Percentiles rank a stretch among this genome's conserved stretches.
These are phyloP conservation scores for Turnix velox DNA, from an alignment of 2,113 vertebrate species.

Conservation along the genomic window DNA sequence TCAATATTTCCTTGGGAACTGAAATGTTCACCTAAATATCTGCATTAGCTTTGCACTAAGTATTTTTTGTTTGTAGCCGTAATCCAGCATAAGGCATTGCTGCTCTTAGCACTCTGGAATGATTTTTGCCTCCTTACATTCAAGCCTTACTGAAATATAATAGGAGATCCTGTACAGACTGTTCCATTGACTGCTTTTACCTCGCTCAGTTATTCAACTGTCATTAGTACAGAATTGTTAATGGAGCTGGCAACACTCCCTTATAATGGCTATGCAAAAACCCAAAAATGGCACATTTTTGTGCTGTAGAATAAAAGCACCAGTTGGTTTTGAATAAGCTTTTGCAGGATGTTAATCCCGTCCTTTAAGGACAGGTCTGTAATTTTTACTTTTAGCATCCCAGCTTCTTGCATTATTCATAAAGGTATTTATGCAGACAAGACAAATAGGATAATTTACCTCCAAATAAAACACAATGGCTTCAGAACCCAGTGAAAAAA, in stretches of 20 bases:
- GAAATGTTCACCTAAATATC: not conserved
- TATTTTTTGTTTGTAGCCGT: not conserved
- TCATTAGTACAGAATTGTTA: not conserved
- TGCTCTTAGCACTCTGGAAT: not conserved
- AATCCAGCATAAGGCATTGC: not conserved
- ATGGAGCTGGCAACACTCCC: not conserved
- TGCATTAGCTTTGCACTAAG: not conserved
- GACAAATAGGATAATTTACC: constrained; percentile 70
- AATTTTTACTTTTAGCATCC: constrained; percentile 54
- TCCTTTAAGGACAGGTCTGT: constrained; percentile 32
- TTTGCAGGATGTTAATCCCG: constrained; percentile 24
- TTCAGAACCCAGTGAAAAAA: constrained; percentile 31
- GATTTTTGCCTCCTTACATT: not conserved
- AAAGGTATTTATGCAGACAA: constrained; percentile 52
- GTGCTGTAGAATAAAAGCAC: not conserved
- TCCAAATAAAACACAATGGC: constrained; percentile 60
- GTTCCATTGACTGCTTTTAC: not conserved
- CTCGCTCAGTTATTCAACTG: not conserved
- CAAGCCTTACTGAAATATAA: not conserved
- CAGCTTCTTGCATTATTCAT: constrained; percentile 59
- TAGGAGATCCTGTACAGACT: not conserved
- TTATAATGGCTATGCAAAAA: not conserved
- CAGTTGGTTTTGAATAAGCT: constrained; percentile 14
- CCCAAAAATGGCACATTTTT: not conserved
- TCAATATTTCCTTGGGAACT: not conserved